Evolutionary conservation across 2,797 vertebrate species (phyloP), one percentile per base, ranked within the genome.

Genomic region (Rhinichthys osculus): DNA sequence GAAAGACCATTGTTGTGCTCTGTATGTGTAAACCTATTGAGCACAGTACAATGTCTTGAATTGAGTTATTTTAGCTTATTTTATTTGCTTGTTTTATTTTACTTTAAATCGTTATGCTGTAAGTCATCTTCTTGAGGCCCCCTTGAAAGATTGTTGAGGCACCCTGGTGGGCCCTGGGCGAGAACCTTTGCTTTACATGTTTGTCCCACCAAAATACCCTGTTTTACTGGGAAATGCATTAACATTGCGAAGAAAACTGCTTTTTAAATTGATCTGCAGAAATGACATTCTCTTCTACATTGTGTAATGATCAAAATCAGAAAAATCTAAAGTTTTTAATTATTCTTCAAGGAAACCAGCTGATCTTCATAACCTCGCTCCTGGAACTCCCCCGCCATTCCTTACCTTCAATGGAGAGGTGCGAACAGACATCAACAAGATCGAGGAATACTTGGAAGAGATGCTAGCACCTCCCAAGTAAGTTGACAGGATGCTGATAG

Each of bases 371-470:
- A 97, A 99, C 92, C 92, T 99, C 76, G 98, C 98, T 42, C 98
- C 98, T 0, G 98, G 98, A 59, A 97, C 97, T 7, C 97, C 99
- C 86, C 98, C 98, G 0, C 98, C 98, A 70, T 99, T 99, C 93
- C 96, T 99, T 92, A 99, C 98, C 80, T 99, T 97, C 91, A 96
- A 98, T 8, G 97, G 97, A 16, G 98, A 99, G 52, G 97, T 99
- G 86, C 97, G 96, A 90, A 99, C 98, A 0, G 98, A 99, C 3
- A 94, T 99, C 91, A 99, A 99, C 93, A 99, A 99, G 91, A 97
- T 99, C 6, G 98, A 99, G 91, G 98, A 99, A 93, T 98, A 97
- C 92, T 94, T 99, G 93, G 98, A 99, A 92, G 97, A 96, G 83
- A 95, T 84, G 84, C 93, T 99, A 88, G 93, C 94, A 71, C 97